These are phyloP conservation scores for Pterostichus niger DNA, from an alignment of 2,888 invertebrate genomes.

Conservation along the genomic window DNA sequence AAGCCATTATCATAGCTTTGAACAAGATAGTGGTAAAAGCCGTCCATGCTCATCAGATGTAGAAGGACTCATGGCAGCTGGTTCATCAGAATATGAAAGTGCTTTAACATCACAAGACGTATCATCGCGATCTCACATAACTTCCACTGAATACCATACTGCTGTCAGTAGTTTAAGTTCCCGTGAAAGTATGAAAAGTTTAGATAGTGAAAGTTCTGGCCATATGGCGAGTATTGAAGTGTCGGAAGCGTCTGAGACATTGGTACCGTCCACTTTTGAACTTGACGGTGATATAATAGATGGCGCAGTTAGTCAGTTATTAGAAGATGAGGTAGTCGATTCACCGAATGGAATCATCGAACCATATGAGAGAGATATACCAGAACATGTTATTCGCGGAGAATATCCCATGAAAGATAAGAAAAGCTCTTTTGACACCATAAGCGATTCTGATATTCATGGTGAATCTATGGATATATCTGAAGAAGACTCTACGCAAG, in stretches of 20 bases:
- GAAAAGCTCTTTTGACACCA: conserved; percentile 65
- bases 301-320: conserved; percentile 79
- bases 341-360: conserved; percentile 70
- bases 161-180: conserved; percentile 93
- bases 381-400: conserved; percentile 70
- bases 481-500: conserved; percentile 79
- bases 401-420: conserved; percentile 57
- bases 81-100: conserved; percentile 92
- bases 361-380: conserved; percentile 72
- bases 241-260: conserved; percentile 94
- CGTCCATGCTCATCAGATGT: conserved; percentile 93
- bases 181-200: conserved; percentile 92
- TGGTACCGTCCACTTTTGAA: conserved; percentile 94
- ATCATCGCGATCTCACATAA: conserved; percentile 85
- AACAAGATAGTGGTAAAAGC: conserved; percentile 85
- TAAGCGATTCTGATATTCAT: conserved; percentile 66
- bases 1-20: conserved; percentile 93
- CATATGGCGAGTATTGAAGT: conserved; percentile 93
- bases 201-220: conserved; percentile 93
- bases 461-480: conserved; percentile 80
- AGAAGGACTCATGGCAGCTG: conserved; percentile 88
- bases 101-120: conserved; percentile 89
- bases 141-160: conserved; percentile 92
- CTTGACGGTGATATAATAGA: conserved; percentile 86
- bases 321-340: conserved; percentile 74